Base-by-base conservation (phyloP, 2,797 vertebrate genomes). In the Acomys russatus region DNA sequence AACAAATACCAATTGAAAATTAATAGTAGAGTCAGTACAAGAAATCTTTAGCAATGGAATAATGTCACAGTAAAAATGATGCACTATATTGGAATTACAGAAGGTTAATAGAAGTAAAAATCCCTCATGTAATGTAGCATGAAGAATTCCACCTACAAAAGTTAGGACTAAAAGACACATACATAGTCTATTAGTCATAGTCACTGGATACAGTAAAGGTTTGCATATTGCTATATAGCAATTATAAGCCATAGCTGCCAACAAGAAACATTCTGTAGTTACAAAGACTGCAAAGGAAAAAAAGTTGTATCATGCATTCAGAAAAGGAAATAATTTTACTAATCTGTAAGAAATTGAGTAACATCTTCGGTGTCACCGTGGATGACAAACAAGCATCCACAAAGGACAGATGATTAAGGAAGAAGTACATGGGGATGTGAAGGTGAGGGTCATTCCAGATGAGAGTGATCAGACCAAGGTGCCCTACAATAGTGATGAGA, bases 181-280 rank as follows among this genome's bases (percentile, higher is more conserved):
- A 2, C 94, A 97, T 4, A 95, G 64, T 86, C 28, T 83, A 1
- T 86, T 93, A 14, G 88, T 88, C 85, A 93, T 93, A 64, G 82
- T 82, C 76, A 88, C 0, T 38, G 92, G 92, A 30, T 93, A 88
- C 64, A 88, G 56, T 38, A 93, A 82, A 54, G 85, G 89, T 76
- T 96, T 92, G 25, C 96, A 95, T 78, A 97, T 94, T 12, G 94
- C 96, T 28, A 90, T 51, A 59, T 92, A 96, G 5, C 76, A 88
- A 70, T 97, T 89, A 85, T 96, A 97, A 3, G 96, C 96, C 94
- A 97, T 92, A 64, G 86, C 23, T 80, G 93, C 86, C 64, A 97
- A 78, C 14, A 95, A 49, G 35, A 97, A 96, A 68, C 96, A 95
- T 89, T 96, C 96, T 91, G 73, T 76, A 20, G 90, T 94, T 76